Evolutionary conservation across 1,140 invertebrate species (phyloP), one percentile per base, ranked within the genome.

Genomic region (Heliothis virescens): DNA sequence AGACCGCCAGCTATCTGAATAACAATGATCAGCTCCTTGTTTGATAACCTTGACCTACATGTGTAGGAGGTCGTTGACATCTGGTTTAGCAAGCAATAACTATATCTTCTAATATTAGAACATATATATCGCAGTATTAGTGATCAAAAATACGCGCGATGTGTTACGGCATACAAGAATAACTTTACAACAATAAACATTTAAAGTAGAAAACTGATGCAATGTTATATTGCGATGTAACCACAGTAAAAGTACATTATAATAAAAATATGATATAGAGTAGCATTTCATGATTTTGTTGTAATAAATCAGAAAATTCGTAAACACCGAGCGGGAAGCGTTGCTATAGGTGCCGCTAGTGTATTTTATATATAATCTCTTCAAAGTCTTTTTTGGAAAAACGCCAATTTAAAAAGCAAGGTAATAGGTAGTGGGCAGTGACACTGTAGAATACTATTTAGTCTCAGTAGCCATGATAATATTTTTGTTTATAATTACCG

Each of bases 261-360:
- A 69, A 71, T 26, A 71, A 18, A 55, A 15, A 71, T 12, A 65
- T 1, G 9, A 55, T 53, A 55, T 53, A 16, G 5, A 55, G 5
- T n/a, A 50, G 65, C 18, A 74, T 77, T 53, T 72, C 55, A 16
- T 72, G 62, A 41, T 63, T 65, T 65, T 72, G 59, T 18, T 53
- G 79, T 16, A 63, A 81, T 80, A 81, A 81, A 77, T 81, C 73
- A 77, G 65, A 72, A 72, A 77, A 72, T 48, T 81, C 59, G 53
- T 55, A 77, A 73, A 81, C 74, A 53, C 15, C 21, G 65, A 62
- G 52, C 26, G 41, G 12, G 5, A 15, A 34, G 4, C 21, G 48
- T 71, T 72, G 47, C 74, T 63, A 57, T 60, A 52, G 48, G 72
- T 63, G 15, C 47, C 9, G 55, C 9, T 57, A 59, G 77, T 13